Conservation (phyloP, 2,888 invertebrate genomes). For the Mellilla xanthometata region DNA sequence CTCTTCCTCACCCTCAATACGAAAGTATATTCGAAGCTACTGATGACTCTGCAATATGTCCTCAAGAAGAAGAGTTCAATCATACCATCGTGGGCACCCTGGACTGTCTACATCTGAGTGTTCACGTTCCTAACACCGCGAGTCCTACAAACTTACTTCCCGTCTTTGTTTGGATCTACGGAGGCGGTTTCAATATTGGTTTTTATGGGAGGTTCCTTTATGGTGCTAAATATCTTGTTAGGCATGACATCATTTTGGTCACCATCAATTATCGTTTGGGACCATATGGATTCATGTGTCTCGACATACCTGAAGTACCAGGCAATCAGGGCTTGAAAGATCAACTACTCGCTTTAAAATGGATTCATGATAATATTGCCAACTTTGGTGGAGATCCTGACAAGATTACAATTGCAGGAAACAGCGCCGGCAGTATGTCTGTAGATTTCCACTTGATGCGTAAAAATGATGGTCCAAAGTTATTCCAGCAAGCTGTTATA, state of each 20-base stretch:
- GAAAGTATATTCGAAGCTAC: slow-evolving; percentile 37
- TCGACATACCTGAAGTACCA: slow-evolving; percentile 51
- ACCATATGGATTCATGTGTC: slow-evolving; percentile 60
- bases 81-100: slow-evolving; percentile 32
- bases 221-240: slow-evolving; percentile 47
- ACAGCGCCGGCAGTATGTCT: slow-evolving; percentile 52
- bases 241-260: slow-evolving; percentile 46
- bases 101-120: slow-evolving; percentile 41
- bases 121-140: slow-evolving; percentile 70
- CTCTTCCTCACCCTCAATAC: slow-evolving; percentile 29
- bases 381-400: slow-evolving; percentile 53
- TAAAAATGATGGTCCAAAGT: slow-evolving; percentile 29
- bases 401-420: slow-evolving; percentile 50
- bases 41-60: slow-evolving; percentile 43
- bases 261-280: slow-evolving; percentile 52
- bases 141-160: slow-evolving; percentile 40
- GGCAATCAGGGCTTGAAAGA: slow-evolving; percentile 63
- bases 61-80: slow-evolving; percentile 39
- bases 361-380: slow-evolving; percentile 53
- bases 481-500: slow-evolving; percentile 44
- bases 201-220: slow-evolving; percentile 31
- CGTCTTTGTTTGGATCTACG: slow-evolving; percentile 55
- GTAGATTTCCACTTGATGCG: slow-evolving; percentile 46
- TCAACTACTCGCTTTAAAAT: slow-evolving; percentile 48
- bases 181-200: slow-evolving; percentile 49